phyloP scores from a whole-genome alignment of 1,140 invertebrate species.

The Drosophila paulistorum region DNA sequence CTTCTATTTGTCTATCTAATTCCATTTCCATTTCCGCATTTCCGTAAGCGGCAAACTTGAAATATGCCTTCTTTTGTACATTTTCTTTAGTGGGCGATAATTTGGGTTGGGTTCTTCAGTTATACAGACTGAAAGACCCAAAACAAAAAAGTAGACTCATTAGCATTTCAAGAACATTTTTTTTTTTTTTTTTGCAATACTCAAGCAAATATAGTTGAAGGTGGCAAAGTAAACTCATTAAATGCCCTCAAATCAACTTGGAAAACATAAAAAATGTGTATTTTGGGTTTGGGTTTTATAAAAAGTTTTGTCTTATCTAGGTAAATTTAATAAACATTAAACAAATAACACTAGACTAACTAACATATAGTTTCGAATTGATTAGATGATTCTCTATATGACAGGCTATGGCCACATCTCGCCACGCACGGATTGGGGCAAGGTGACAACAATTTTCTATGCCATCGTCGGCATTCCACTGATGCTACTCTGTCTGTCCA shows the following conservation, averaged over 20 bases:
- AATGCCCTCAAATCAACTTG: not conserved
- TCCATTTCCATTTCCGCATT: slow-evolving; percentile 52
- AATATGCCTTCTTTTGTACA: slow-evolving; percentile 56
- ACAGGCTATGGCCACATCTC: slow-evolving; percentile 97
- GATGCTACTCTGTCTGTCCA: slow-evolving; percentile 96
- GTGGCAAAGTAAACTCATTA: slow-evolving; percentile 22
- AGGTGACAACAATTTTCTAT: slow-evolving; percentile 97
- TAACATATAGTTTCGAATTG: not conserved
- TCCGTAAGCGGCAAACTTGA: slow-evolving; percentile 68
- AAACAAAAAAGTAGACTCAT: slow-evolving; percentile 24
- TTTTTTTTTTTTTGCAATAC: slow-evolving; percentile 6
- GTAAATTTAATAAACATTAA: no score
- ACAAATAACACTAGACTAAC: no score
- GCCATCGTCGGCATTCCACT: slow-evolving; percentile 97
- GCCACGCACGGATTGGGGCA: slow-evolving; percentile 95
- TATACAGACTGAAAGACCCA: slow-evolving; percentile 43
- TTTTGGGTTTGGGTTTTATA: not conserved
- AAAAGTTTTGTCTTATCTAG: no score
- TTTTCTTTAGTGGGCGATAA: slow-evolving; percentile 51
- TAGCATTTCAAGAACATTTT: slow-evolving; percentile 53
- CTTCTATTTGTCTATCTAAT: not conserved
- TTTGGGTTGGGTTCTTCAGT: slow-evolving; percentile 44
- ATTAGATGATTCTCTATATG: slow-evolving; percentile 19
- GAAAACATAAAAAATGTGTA: slow-evolving; percentile 3
- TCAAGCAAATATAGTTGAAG: slow-evolving; percentile 36